Percentiles rank a stretch among this genome's conserved stretches.
phyloP scores from a whole-genome alignment of 2,888 invertebrate genomes.

The Agrenia bidenticulata region DNA sequence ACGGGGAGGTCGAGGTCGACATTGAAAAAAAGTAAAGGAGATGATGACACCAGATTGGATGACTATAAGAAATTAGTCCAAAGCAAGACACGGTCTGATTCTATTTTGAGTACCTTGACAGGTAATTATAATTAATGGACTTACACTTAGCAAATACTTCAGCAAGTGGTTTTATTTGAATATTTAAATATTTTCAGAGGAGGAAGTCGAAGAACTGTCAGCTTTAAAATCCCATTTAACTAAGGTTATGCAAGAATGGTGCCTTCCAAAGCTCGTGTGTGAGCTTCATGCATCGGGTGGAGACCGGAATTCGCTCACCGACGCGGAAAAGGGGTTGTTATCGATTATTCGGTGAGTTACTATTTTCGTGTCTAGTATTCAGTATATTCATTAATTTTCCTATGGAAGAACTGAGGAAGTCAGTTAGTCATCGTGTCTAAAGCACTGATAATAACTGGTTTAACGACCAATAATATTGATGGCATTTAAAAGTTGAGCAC shows the following conservation, averaged over 20 bases:
- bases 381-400: too few relatives aligned
- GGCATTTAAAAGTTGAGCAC: too few relatives aligned
- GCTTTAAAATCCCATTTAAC: conserved; percentile 41
- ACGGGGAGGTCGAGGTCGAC: neutral
- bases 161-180: neutral
- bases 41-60: neutral
- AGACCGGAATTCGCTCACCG: conserved; percentile 62
- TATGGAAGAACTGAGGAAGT: too few relatives aligned
- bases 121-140: too few relatives aligned
- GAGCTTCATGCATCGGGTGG: conserved; percentile 65
- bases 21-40: neutral
- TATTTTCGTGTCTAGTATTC: too few relatives aligned
- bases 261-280: conserved; percentile 67
- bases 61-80: too few relatives aligned
- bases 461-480: too few relatives aligned
- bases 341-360: conserved; percentile 63
- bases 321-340: conserved; percentile 64
- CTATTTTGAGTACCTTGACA: neutral
- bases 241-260: conserved; percentile 54
- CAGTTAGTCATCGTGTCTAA: too few relatives aligned
- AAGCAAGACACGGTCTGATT: neutral
- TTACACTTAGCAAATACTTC: too few relatives aligned
- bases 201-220: conserved; percentile 45
- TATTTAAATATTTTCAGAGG: conserved; percentile 28
- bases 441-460: too few relatives aligned